Base-by-base conservation (phyloP, 2,888 invertebrate genomes). In the Eristalis tenax region DNA sequence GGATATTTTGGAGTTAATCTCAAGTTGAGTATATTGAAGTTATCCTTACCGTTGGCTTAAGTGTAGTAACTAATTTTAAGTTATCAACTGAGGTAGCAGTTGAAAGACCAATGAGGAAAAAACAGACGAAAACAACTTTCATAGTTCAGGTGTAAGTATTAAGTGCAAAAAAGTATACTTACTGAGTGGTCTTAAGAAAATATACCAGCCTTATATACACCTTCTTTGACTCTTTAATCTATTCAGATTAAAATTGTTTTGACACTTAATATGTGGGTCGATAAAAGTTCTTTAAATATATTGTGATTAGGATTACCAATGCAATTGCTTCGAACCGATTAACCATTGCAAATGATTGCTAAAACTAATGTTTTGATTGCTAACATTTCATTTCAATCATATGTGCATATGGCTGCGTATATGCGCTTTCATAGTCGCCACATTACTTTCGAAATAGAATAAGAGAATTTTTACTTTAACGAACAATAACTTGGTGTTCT, bases 41-140 rank as follows among this genome's bases (percentile, higher is more conserved):
- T 6, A 11, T 59, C 4, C 73, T 68, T 73, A 80, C 79, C 10
- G 66, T 80, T 43, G 71, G 32, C 23, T 61, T 80, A 0, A 73
- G 61, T 0, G 43, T 66, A 8, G 79, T 80, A 15, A 73, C 22
- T 50, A 80, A 5, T 50, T 57, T 59, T 1, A 4, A 11, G 59
- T 26, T 26, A 13, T 71, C 40, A 43, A 61, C 61, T 13, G 74
- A 56, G 10, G n/a, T 23, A n/a, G 56, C 64, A 50, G n/a, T 56
- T 18, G 23, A 15, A 22, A 22, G 15, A 35, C 74, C 28, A 26
- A 74, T 22, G 4, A 74, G 23, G 32, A 64, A 23, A 22, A 64
- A 5, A 22, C 64, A 13, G 8, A 15, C 26, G 0, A 56, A 18
- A 26, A 64, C 10, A 50, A 18, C 32, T 38, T 13, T 74, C 74